A percentile compares a stretch with the other conserved stretches of the same genome.
Conservation (phyloP, 1,140 invertebrate species). For the Steinernema feltiae region DNA sequence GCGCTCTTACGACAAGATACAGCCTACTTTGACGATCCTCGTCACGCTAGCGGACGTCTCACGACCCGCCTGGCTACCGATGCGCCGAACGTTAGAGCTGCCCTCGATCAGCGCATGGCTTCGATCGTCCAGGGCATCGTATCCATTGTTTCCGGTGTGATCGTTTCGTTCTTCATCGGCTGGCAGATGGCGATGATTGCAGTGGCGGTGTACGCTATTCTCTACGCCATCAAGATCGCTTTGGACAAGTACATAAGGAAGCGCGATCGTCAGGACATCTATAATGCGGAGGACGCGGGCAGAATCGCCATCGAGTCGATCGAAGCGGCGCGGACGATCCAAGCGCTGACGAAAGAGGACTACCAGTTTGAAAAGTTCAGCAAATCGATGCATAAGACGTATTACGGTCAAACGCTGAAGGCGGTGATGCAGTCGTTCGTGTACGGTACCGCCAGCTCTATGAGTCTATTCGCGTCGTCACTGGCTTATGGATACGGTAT, state of each 20-base stretch:
- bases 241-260: conserved; percentile 52
- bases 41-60: conserved; percentile 61
- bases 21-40: conserved; percentile 61
- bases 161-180: conserved; percentile 54
- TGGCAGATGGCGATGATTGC: conserved; percentile 57
- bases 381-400: not conserved
- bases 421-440: not conserved
- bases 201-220: not conserved
- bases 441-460: not conserved
- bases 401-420: not conserved
- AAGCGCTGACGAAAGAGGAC: conserved; percentile 26
- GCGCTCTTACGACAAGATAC: conserved; percentile 62
- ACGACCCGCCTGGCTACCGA: conserved; percentile 61
- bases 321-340: conserved; percentile 32
- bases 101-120: conserved; percentile 59
- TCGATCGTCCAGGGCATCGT: conserved; percentile 57
- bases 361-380: not conserved
- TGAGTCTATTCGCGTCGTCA: not conserved
- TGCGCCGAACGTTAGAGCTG: conserved; percentile 61
- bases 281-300: conserved; percentile 60
- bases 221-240: conserved; percentile 35
- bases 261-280: conserved; percentile 45
- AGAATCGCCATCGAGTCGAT: conserved; percentile 44
- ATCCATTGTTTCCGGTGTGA: conserved; percentile 54
- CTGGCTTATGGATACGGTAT: not conserved